These are phyloP conservation scores for Carollia perspicillata DNA, from an alignment of 2,113 vertebrate genomes.

Conservation along the genomic window DNA sequence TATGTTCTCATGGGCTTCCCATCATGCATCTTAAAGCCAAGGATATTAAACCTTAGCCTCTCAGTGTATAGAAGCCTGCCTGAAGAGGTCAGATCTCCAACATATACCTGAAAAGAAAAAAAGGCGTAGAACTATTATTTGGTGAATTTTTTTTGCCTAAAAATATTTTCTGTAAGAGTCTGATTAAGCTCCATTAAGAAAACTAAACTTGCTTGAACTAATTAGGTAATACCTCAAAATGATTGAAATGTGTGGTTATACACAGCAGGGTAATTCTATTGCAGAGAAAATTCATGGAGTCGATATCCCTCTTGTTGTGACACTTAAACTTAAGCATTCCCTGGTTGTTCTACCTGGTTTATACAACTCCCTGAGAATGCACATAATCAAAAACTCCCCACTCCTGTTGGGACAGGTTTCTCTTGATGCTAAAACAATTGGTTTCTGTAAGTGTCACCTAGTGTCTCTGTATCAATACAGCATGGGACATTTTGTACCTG, in stretches of 20 bases:
- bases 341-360: not conserved
- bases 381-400: not conserved
- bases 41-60: not conserved
- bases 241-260: constrained; percentile 29
- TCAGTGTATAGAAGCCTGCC: not conserved
- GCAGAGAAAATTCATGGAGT: constrained; percentile 40
- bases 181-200: constrained; percentile 34
- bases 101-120: not conserved
- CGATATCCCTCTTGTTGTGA: not conserved
- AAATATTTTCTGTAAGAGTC: not conserved
- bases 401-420: not conserved
- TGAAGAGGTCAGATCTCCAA: not conserved
- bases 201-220: not conserved
- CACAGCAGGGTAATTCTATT: constrained; percentile 23
- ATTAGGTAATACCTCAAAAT: constrained; percentile 29
- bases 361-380: not conserved
- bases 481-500: not conserved
- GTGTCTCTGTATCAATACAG: not conserved
- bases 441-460: constrained; percentile 27
- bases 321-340: constrained; percentile 25
- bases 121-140: not conserved
- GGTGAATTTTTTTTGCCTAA: constrained; percentile 8
- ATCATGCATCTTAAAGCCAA: not conserved
- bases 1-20: not conserved
- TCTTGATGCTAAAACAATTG: not conserved